Evolutionary conservation across 2,797 vertebrate species (phyloP).

Genomic region (Hyperoplus immaculatus): DNA sequence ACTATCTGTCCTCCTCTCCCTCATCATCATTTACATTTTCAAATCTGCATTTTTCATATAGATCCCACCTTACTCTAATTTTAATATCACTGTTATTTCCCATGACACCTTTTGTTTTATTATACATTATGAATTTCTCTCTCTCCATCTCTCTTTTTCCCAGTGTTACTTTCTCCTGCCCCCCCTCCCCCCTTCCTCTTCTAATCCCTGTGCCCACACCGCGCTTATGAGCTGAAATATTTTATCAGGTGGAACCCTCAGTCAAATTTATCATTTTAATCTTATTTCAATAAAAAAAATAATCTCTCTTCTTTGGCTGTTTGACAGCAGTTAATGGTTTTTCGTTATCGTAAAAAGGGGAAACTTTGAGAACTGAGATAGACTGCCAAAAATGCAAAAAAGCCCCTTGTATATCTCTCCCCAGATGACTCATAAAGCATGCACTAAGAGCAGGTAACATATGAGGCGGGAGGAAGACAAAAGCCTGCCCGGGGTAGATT

Average conservation of each 20-base stretch:
- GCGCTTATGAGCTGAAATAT: slow-evolving; percentile 97
- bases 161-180: slow-evolving; percentile 36
- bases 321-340: slow-evolving; percentile 94
- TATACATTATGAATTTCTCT: slow-evolving; percentile 88
- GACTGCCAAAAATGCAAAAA: slow-evolving; percentile 82
- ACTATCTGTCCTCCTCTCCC: slow-evolving; percentile 67
- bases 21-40: slow-evolving; percentile 86
- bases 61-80: slow-evolving; percentile 87
- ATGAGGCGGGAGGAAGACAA: slow-evolving; percentile 63
- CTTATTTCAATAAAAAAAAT: slow-evolving; percentile 98
- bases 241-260: slow-evolving; percentile 93
- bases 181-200: slow-evolving; percentile 66
- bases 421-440: slow-evolving; percentile 85
- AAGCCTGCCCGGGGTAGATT: slow-evolving; percentile 53
- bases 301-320: slow-evolving; percentile 89
- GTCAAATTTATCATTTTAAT: slow-evolving; percentile 95
- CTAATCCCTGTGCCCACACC: slow-evolving; percentile 91
- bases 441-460: slow-evolving; percentile 70
- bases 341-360: slow-evolving; percentile 89
- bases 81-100: slow-evolving; percentile 91
- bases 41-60: slow-evolving; percentile 89
- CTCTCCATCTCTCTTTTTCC: slow-evolving; percentile 51
- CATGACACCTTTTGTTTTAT: slow-evolving; percentile 90
- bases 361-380: slow-evolving; percentile 89
- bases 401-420: slow-evolving; percentile 67